These are phyloP conservation scores for Drosophila nr. perissopoda DNA, from an alignment of 2,888 invertebrate species.

Conservation along the genomic window DNA sequence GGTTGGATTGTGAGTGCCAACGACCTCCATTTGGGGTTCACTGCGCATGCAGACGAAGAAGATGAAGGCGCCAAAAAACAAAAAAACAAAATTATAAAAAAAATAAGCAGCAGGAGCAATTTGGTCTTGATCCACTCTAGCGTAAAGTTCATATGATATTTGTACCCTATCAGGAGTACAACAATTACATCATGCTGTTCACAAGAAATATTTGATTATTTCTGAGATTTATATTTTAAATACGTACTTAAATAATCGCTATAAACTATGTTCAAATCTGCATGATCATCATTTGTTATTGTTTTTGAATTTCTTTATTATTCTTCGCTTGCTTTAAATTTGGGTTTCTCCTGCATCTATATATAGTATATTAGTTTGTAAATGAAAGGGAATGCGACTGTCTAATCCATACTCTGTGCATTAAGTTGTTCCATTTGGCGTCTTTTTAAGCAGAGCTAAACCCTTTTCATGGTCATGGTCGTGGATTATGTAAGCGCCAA, in stretches of 20 bases:
- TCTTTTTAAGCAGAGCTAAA: slow-evolving; percentile 38
- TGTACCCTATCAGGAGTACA: slow-evolving; percentile 3
- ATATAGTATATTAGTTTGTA: background rate
- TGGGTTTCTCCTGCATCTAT: too few relatives aligned
- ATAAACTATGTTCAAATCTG: too few relatives aligned
- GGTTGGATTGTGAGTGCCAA: slow-evolving; percentile 42
- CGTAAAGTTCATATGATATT: slow-evolving; percentile 62
- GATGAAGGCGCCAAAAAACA: slow-evolving; percentile 26
- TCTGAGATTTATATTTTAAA: background rate
- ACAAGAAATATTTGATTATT: background rate
- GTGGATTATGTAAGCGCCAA: slow-evolving; percentile 65
- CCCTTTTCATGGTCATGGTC: slow-evolving; percentile 79
- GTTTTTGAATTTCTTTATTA: too few relatives aligned
- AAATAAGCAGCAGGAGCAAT: slow-evolving; percentile 21
- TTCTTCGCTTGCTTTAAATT: too few relatives aligned
- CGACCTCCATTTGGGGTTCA: slow-evolving; percentile 73
- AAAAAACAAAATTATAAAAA: background rate
- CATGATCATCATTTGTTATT: too few relatives aligned
- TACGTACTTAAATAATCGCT: background rate
- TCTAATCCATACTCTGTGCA: background rate
- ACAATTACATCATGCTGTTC: background rate
- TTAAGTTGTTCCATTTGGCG: background rate
- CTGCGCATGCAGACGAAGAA: slow-evolving; percentile 56
- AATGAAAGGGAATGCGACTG: slow-evolving; percentile 18
- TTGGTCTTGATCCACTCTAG: slow-evolving; percentile 42